Base-by-base conservation (phyloP, 2,113 vertebrate species). In the Oncorhynchus masou region DNA sequence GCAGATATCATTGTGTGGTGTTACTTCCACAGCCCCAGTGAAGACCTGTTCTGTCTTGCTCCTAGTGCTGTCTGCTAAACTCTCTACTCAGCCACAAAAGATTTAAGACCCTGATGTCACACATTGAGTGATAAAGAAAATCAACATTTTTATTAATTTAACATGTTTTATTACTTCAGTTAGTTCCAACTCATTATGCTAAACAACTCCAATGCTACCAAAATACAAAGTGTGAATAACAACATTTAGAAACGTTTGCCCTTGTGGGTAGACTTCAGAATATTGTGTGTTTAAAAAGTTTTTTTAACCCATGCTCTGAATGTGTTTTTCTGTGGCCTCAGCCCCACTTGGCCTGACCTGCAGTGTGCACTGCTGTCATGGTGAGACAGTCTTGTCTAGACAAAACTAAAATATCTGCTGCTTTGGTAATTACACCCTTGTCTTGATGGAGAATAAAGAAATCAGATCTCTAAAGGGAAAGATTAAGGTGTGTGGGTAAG, bases 381-480 rank as follows among this genome's bases (percentile, higher is more conserved):
- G 76, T 75, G 83, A 87, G 84, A 78, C 22, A 66, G 64, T 73
- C 62, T 79, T 24, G 85, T 87, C 88, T 88, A 86, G 89, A 90
- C 86, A 74, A 86, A 87, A 89, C 75, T 3, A 88, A 91, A 90
- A 90, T 91, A 87, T 85, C 84, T 81, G 54, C 83, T 81, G 77
- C 75, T 83, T 68, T 81, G 71, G 81, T 87, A 91, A 90, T 90
- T 86, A 86, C 80, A 90, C 66, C 80, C 83, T 85, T 74, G 75
- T 83, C 80, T 87, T 75, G 34, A 64, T 74, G 74, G 48, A 78
- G 73, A 74, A 83, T 84, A 79, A 79, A 85, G 86, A n/a, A n/a
- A n/a, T n/a, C n/a, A n/a, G n/a, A n/a, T n/a, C n/a, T n/a, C n/a
- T n/a, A n/a, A n/a, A n/a, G n/a, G n/a, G n/a, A n/a, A n/a, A n/a